Conservation (phyloP, 2,797 vertebrate genomes). For the Takifugu ocellatus region DNA sequence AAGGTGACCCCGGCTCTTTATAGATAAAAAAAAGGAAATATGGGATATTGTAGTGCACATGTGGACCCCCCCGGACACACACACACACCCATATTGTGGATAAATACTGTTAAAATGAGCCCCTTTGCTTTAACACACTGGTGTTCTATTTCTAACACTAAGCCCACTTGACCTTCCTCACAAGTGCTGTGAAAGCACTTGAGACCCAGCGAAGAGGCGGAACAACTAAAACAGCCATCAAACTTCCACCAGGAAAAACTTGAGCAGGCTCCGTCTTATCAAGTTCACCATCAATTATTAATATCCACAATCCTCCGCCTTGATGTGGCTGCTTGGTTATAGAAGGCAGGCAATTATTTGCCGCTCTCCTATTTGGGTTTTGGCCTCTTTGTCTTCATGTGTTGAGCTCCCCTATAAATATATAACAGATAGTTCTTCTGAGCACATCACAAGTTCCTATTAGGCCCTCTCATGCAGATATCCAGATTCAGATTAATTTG, state of each 20-base stretch:
- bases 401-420: conserved; percentile 76
- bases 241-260: conserved; percentile 68
- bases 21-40: no score
- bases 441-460: conserved; percentile 71
- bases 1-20: no score
- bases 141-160: conserved; percentile 12
- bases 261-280: conserved; percentile 68
- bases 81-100: no score
- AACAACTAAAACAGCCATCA: conserved; percentile 53
- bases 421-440: conserved; percentile 78
- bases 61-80: no score
- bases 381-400: conserved; percentile 52
- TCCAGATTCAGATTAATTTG: conserved; percentile 85
- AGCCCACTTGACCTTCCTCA: conserved; percentile 64
- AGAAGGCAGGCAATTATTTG: conserved; percentile 78
- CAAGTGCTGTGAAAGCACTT: conserved; percentile 23
- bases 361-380: conserved; percentile 70
- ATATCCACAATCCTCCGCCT: conserved; percentile 76
- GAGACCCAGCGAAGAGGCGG: conserved; percentile 47
- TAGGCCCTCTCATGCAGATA: conserved; percentile 80
- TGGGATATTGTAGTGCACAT: no score
- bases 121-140: not conserved
- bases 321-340: conserved; percentile 73
- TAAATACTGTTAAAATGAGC: not conserved
- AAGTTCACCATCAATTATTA: conserved; percentile 81